Evolutionary conservation across 37 sponge, comb jelly and placozoan genomes (phyloP), one percentile per base, ranked within the genome.

Genomic region (Ephydatia muelleri): DNA sequence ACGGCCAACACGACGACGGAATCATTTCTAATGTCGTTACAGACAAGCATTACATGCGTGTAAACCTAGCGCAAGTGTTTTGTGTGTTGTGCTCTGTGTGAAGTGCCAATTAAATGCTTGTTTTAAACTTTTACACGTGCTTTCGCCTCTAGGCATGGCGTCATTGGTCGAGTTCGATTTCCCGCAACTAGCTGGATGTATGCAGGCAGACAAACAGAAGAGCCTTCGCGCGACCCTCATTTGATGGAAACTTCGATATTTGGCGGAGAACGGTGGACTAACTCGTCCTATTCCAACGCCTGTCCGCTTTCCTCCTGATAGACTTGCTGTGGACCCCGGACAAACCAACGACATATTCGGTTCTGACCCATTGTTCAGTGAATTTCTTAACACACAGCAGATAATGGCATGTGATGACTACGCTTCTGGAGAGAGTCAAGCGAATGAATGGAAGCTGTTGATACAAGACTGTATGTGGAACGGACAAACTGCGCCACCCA

Each of bases 381-480:
- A 57, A 21, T 21, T 57, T 5, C 57, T 57, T 13, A 14, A 57
- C 57, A 11, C 57, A 57, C 57, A 57, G 57, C 57, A 57, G 57
- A 57, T 57, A 14, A 57, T 57, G 57, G 19, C 57, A 57, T 57
- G 57, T 57, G 57, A 57, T 1, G 57, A 57, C 19, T 57, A 57
- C 16, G 57, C 57, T 14, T 57, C 57, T 57, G 57, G 57, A 57
- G 57, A 57, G 19, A 57, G 57, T 23, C 43, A 19, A 35, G 36
- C 43, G 64, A 31, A 31, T 16, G 33, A 32, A 80, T 25, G 9
- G 35, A 68, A 78, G 9, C 49, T 83, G 16, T 68, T 84, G 25
- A 67, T 85, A 27, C 87, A 91, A 49, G 91, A 91, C 66, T 91
- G 87, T 74, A 86, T 91, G 91, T 91, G 87, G 87, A 82, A 83